Base-by-base conservation (phyloP, 2,888 invertebrate species). In the Cephus pygmeus region DNA sequence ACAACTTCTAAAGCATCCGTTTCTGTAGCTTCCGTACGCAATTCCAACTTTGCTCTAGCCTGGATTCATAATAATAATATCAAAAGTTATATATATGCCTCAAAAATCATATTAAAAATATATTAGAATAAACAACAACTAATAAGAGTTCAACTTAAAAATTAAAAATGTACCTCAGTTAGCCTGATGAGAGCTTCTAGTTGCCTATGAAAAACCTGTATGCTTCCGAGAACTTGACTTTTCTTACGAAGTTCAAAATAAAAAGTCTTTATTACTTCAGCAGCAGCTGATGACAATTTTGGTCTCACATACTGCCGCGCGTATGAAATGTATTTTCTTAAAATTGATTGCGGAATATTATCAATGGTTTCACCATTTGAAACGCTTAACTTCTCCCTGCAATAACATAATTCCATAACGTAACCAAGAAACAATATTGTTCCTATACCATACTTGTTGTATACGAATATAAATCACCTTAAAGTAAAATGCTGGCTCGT, bases 291-390 rank as follows among this genome's bases (percentile, higher is more conserved):
- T 68, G 95, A 95, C 31, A 98, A 92, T 86, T 94, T 94, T 0
- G 98, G 98, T 83, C 96, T 95, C 0, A 98, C 96, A 91, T 97
- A 97, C 90, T 97, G 95, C 81, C 96, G 94, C 0, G 98, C 97
- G 91, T 98, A 99, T 0, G 96, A 96, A 84, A 99, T 96, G 88
- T 98, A 99, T 92, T 98, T 98, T 80, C 97, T 94, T 6, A 99
- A 93, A 74, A 97, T 91, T 76, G 94, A 93, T 75, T 95, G 93
- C 0, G 98, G 97, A 79, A 99, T 92, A 4, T 94, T 92, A 88
- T 97, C 96, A 56, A 96, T 90, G 0, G 92, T 91, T 87, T 96
- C 96, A 4, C 94, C 94, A 4, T 92, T 91, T 77, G 92, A 92
- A 56, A 94, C 85, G 83, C 93, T 93, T 81, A 96, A 92, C 84